Evolutionary conservation across 2,888 invertebrate genomes (phyloP), one percentile per base, ranked within the genome.

Genomic region (Volucella zonaria): DNA sequence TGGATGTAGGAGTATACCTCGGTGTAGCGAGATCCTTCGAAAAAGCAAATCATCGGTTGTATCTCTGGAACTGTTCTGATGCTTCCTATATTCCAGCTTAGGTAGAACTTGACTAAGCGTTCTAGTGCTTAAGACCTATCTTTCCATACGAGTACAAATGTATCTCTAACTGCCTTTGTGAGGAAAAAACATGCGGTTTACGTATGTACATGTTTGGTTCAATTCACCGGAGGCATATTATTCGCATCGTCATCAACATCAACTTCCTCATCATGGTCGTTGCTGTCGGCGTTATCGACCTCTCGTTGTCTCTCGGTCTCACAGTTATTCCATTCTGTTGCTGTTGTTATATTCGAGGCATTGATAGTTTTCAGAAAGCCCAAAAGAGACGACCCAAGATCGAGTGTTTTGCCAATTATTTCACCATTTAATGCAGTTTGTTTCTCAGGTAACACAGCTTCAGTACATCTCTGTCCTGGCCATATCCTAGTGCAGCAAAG

Each of bases 361-460:
- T 38, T 47, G 45, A 31, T 71, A 71, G 47, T 62, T 49, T n/a
- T 4, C 42, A 43, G 8, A 14, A n/a, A 58, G 11, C 40, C 58
- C 42, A 43, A 14, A 18, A 45, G 59, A 62, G 40, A 14, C 54
- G 61, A 68, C 12, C 42, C 43, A 31, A 47, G 40, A 62, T 51
- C 38, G 56, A 74, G 54, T 83, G 79, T 75, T 83, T 82, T 83
- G 59, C 82, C 82, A 83, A 83, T 83, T 82, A 82, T 79, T 76
- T 79, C 73, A 56, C 73, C 67, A 77, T 77, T 77, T 68, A 82
- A 74, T 62, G 43, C 62, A 62, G 78, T 58, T 78, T 74, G 78
- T 74, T 58, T 74, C 62, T 45, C 51, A 40, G 42, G 51, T 51
- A 70, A 66, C 56, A 43, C 43, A 38, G n/a, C 40, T 56, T 10